Base-by-base conservation (phyloP, 2,113 vertebrate species). In the Corythoichthys haematopterus region DNA sequence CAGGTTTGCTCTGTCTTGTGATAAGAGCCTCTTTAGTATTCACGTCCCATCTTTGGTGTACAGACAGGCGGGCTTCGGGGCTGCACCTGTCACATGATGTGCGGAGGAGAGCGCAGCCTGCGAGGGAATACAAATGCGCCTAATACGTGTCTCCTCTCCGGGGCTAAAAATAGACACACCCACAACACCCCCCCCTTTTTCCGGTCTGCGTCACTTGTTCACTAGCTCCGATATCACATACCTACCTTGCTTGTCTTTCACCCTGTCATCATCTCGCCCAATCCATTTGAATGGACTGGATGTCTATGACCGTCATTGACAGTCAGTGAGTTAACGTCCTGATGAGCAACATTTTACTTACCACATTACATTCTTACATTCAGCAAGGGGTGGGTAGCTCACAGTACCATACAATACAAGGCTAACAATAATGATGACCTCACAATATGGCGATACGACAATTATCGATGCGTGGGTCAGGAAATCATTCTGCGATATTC, bases 131-230 rank as follows among this genome's bases (percentile, higher is more conserved):
- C 76, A 74, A 70, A 78, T 69, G 77, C 75, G 76, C 80, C 75
- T 65, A 77, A 80, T 72, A 52, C 74, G 77, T 75, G 78, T 85
- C 65, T 86, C 82, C 79, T 76, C 46, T 59, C 66, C 1, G 38
- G 5, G 35, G 67, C 79, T 88, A 87, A 84, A 88, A 85, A 90
- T 90, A 90, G 73, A 71, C 56, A 52, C 80, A 74, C 69, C 74
- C 82, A 71, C 80, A 62, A 67, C 75, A 69, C 80, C 81, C 52
- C 80, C 77, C 64, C 38, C 79, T 81, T 77, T 73, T 72, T 70
- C 64, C 64, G 71, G 69, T 59, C 77, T 88, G 81, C 84, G 85
- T 88, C 86, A 90, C 71, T 79, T 43, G 11, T 28, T 33, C 43
- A 14, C 43, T 62, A 62, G 20, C 56, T 78, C 65, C 74, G 74